These are phyloP conservation scores for Leptothorax acervorum DNA, from an alignment of 2,888 invertebrate species.

Conservation along the genomic window DNA sequence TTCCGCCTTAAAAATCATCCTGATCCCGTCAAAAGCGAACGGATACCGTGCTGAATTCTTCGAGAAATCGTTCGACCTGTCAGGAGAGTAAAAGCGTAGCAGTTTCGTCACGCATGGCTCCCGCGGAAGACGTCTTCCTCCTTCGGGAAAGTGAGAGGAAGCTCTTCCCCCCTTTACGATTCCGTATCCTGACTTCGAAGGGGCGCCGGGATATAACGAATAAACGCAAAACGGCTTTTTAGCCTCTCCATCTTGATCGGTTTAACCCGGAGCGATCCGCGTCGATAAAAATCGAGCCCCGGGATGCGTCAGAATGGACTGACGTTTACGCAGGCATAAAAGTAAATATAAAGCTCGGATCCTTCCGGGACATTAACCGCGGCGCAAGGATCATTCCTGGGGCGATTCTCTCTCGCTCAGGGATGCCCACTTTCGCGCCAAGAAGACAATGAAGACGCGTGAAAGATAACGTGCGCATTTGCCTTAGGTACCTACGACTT, in stretches of 20 bases:
- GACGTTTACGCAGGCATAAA: slow-evolving; percentile 83
- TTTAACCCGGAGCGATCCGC: slow-evolving; percentile 81
- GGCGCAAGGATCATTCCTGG: slow-evolving; percentile 28
- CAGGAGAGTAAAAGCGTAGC: slow-evolving; percentile 54
- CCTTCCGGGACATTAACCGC: slow-evolving; percentile 82
- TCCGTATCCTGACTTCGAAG: slow-evolving; percentile 52
- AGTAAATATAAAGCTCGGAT: slow-evolving; percentile 83
- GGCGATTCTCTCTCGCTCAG: slow-evolving; percentile 30
- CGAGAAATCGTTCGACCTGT: slow-evolving; percentile 29
- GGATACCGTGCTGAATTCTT: slow-evolving; percentile 32
- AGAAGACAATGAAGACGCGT: slow-evolving; percentile 15
- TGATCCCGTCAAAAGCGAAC: slow-evolving; percentile 11
- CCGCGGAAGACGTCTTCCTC: slow-evolving; percentile 61
- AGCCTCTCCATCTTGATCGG: slow-evolving; percentile 84
- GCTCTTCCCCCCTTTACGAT: slow-evolving; percentile 78
- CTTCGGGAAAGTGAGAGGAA: slow-evolving; percentile 40
- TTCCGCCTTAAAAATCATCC: background rate
- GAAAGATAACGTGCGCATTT: slow-evolving; percentile 29
- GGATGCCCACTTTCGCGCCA: background rate
- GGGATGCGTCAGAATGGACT: slow-evolving; percentile 25
- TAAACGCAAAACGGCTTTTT: slow-evolving; percentile 82
- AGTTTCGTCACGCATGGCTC: slow-evolving; percentile 74
- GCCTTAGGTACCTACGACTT: background rate
- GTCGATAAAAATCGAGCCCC: slow-evolving; percentile 80
- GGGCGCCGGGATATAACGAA: slow-evolving; percentile 74